phyloP scores from a whole-genome alignment of 2,797 vertebrate species.

The Podarcis lilfordi region DNA sequence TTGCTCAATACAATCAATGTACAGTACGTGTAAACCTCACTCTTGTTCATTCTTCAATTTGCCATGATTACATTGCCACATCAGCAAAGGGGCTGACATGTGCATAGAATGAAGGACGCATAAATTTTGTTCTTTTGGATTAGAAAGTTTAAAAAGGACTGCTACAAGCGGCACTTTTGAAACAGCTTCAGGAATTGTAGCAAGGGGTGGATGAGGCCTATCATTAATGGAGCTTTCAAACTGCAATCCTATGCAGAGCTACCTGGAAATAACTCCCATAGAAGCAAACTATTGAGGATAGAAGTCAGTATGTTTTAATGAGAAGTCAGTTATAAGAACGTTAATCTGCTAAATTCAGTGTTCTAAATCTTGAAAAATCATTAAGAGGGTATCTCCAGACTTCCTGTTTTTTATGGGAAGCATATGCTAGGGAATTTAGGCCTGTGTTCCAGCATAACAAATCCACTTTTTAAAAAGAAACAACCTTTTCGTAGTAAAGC shows the following conservation, averaged over 20 bases:
- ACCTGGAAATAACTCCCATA: background rate
- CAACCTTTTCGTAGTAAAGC: too few species aligned
- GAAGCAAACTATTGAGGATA: background rate
- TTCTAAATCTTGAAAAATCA: slow-evolving; percentile 41
- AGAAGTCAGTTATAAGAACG: too few species aligned
- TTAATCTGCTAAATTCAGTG: background rate
- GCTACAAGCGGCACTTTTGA: slow-evolving; percentile 55
- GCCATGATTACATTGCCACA: background rate
- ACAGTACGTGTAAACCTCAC: background rate
- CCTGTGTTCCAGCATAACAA: too few species aligned
- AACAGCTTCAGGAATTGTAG: slow-evolving; percentile 50
- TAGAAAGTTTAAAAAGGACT: background rate
- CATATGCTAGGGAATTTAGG: too few species aligned
- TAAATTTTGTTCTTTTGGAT: background rate
- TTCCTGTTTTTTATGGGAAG: too few species aligned
- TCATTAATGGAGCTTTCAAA: slow-evolving; percentile 49
- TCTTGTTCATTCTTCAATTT: too few species aligned
- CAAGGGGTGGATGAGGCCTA: slow-evolving; percentile 24
- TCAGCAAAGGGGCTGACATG: background rate
- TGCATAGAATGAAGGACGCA: background rate
- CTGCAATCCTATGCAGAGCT: background rate
- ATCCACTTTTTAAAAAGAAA: too few species aligned
- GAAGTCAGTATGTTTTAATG: too few species aligned
- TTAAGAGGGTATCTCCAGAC: background rate
- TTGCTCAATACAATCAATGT: background rate